Conservation (phyloP, 2,797 vertebrate species). For the Smutsia gigantea region DNA sequence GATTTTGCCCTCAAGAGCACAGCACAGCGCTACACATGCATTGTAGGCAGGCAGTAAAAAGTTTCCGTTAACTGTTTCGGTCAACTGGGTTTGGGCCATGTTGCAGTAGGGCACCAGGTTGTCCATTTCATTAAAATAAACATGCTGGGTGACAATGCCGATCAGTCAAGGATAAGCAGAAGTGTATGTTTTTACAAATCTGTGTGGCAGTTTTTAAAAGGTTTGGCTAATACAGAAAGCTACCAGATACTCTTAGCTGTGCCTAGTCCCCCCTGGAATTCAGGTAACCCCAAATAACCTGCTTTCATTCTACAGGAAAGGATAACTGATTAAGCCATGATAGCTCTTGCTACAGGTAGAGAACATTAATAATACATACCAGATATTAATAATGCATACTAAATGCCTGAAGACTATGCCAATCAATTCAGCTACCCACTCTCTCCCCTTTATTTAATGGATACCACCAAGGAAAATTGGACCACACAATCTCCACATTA, state of each 20-base stretch:
- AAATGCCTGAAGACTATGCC: conserved; percentile 26
- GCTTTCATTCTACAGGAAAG: background rate
- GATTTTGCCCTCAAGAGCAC: background rate
- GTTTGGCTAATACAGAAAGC: background rate
- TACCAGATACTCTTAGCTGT: background rate
- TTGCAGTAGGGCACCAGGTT: background rate
- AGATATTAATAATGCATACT: conserved; percentile 60
- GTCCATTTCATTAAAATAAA: background rate
- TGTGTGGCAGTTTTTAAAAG: background rate
- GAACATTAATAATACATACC: conserved; percentile 47
- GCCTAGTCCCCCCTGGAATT: background rate
- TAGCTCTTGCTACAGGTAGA: background rate
- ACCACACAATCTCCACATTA: conserved; percentile 59
- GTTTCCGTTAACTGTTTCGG: background rate
- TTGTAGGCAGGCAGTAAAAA: background rate
- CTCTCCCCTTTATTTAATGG: background rate
- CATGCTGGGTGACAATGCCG: background rate
- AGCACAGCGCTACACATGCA: background rate
- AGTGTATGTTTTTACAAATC: background rate
- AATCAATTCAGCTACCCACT: background rate
- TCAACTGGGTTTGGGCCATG: background rate
- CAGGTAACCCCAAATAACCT: background rate
- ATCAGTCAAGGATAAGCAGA: background rate
- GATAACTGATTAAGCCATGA: background rate
- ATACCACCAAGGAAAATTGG: conserved; percentile 51